Percentiles rank a stretch among this genome's conserved stretches.
phyloP scores from a whole-genome alignment of 1,140 invertebrate genomes.

The Oscheius sp. region DNA sequence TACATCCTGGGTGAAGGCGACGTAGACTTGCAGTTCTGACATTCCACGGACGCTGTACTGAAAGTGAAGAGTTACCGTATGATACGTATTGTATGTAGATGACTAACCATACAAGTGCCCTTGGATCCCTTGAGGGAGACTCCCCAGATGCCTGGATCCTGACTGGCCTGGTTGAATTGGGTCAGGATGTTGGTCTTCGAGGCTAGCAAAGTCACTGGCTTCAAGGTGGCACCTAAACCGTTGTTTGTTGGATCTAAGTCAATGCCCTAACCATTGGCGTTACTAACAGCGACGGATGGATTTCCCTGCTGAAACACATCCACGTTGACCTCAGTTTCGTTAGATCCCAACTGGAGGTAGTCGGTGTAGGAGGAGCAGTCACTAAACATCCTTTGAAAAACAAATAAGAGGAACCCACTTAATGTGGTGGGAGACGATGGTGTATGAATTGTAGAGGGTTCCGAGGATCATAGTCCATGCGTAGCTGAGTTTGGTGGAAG shows the following conservation, averaged over 20 bases:
- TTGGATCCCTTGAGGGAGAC: conserved; percentile 24
- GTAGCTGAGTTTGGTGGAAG: not conserved
- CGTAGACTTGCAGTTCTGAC: conserved; percentile 19
- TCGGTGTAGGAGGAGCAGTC: conserved; percentile 26
- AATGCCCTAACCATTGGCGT: conserved; percentile 1
- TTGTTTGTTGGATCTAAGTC: no score
- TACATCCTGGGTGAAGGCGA: conserved; percentile 37
- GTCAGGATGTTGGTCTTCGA: conserved; percentile 34
- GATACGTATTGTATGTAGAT: no score
- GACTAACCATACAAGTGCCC: conserved; percentile 5
- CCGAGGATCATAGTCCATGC: conserved; percentile 5
- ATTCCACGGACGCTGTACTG: conserved; percentile 26
- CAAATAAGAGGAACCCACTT: conserved; percentile 1
- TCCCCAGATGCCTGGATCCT: conserved; percentile 30
- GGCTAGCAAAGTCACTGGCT: not conserved
- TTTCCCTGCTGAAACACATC: conserved; percentile 21
- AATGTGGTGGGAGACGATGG: conserved; percentile 17
- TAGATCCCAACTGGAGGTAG: conserved; percentile 26
- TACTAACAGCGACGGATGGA: conserved; percentile 12
- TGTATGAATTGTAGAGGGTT: conserved; percentile 29
- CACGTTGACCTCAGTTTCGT: conserved; percentile 15
- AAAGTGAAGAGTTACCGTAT: not conserved
- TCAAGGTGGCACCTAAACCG: no score
- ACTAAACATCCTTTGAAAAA: conserved; percentile 14
- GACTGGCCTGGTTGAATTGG: conserved; percentile 10